These are phyloP conservation scores for Slavum lentiscoides DNA, from an alignment of 2,888 invertebrate genomes.

Conservation along the genomic window DNA sequence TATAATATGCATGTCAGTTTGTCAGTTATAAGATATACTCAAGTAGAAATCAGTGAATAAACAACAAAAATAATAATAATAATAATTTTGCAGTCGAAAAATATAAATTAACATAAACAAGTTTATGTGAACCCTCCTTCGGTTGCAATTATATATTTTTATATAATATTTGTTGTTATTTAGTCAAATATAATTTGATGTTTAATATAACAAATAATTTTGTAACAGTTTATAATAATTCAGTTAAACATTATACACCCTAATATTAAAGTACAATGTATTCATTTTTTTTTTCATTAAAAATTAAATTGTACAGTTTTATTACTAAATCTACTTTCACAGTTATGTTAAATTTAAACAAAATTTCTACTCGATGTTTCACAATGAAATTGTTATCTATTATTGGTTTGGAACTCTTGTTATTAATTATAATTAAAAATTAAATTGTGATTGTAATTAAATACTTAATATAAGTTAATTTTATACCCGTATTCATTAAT, in stretches of 20 bases:
- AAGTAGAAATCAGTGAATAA: neutral
- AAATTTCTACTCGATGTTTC: slow-evolving; percentile 16
- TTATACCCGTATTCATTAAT: slow-evolving; percentile 41
- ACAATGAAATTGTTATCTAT: slow-evolving; percentile 8
- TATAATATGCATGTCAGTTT: too few relatives aligned
- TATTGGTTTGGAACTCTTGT: slow-evolving; percentile 28
- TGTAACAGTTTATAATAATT: slow-evolving; percentile 21
- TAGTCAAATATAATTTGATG: slow-evolving; percentile 34
- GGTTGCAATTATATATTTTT: neutral
- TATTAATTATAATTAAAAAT: slow-evolving; percentile 29
- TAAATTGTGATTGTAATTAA: slow-evolving; percentile 48
- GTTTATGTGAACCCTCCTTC: too few relatives aligned
- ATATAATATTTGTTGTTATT: neutral
- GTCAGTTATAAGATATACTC: neutral
- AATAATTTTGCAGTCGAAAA: neutral
- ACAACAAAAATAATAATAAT: neutral
- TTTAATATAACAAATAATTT: slow-evolving; percentile 9
- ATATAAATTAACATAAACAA: neutral
- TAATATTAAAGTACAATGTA: neutral
- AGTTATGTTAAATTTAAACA: slow-evolving; percentile 4
- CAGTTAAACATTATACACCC: neutral
- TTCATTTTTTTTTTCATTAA: slow-evolving; percentile 10
- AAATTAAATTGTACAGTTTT: neutral
- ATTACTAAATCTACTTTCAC: slow-evolving; percentile 6
- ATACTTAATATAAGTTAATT: slow-evolving; percentile 46